These are phyloP conservation scores for Eulemur macaco DNA, from an alignment of 2,113 vertebrate species.

Conservation along the genomic window DNA sequence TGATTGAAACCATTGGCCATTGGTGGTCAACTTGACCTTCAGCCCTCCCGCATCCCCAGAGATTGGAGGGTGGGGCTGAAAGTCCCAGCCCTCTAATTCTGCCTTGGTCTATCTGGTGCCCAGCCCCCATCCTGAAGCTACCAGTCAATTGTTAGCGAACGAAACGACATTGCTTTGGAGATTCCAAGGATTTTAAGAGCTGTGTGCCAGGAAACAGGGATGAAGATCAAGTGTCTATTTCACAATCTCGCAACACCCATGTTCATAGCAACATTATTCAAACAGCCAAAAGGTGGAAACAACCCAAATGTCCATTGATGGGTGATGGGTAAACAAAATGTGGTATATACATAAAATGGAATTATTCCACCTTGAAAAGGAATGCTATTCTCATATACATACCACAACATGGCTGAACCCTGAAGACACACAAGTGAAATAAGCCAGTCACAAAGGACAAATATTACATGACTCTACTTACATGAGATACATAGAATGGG, in stretches of 20 bases:
- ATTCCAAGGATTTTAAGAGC: not conserved
- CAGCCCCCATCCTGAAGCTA: not conserved
- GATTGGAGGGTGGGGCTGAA: not conserved
- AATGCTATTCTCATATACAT: not conserved
- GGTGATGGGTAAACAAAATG: not conserved
- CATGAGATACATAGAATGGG: not conserved
- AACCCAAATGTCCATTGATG: not conserved
- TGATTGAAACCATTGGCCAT: not conserved
- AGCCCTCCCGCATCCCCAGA: not conserved
- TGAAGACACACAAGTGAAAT: not conserved
- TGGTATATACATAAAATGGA: not conserved
- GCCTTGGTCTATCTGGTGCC: not conserved
- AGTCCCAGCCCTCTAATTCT: not conserved
- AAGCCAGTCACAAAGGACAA: not conserved
- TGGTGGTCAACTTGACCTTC: not conserved
- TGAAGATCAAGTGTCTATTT: not conserved
- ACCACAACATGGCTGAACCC: not conserved
- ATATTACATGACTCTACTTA: not conserved
- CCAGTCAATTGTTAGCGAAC: not conserved
- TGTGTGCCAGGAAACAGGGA: not conserved
- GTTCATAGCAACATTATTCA: not conserved
- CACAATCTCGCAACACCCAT: not conserved
- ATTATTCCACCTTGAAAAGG: not conserved
- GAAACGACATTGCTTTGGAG: not conserved
- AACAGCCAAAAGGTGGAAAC: not conserved